phyloP scores from a whole-genome alignment of 2,797 vertebrate species.

The Brachymystax lenok region DNA sequence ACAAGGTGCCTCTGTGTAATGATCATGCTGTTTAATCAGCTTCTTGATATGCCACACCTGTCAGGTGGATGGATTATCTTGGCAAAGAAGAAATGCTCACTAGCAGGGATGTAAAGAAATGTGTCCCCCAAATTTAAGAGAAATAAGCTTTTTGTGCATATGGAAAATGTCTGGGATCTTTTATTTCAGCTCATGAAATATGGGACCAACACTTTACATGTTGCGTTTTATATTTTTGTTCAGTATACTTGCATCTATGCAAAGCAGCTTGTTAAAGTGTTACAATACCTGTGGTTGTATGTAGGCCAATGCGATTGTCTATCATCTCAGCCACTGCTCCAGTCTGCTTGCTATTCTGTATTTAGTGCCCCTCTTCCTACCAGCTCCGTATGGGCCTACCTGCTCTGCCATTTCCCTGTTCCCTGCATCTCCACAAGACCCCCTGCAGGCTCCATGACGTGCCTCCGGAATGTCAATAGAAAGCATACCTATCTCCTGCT shows the following conservation, averaged over 20 bases:
- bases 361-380: slow-evolving; percentile 29
- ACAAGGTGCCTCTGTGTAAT: no score
- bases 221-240: no score
- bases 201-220: no score
- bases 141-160: no score
- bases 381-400: slow-evolving; percentile 58
- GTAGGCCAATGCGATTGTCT: slow-evolving; percentile 31
- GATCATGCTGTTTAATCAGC: no score
- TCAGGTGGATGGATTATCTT: no score
- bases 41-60: no score
- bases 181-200: no score
- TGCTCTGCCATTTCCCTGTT: slow-evolving; percentile 66
- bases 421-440: slow-evolving; percentile 54
- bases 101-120: no score
- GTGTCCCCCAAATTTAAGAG: no score
- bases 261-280: neutral
- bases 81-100: neutral
- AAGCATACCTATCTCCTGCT: slow-evolving; percentile 12
- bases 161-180: no score
- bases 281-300: slow-evolving; percentile 8
- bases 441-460: slow-evolving; percentile 72
- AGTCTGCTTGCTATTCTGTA: slow-evolving; percentile 66
- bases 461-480: slow-evolving; percentile 74
- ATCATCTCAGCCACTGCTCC: slow-evolving; percentile 4
- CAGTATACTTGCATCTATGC: no score